Base-by-base conservation (phyloP, 2,113 vertebrate species). In the Apaloderma vittatum region DNA sequence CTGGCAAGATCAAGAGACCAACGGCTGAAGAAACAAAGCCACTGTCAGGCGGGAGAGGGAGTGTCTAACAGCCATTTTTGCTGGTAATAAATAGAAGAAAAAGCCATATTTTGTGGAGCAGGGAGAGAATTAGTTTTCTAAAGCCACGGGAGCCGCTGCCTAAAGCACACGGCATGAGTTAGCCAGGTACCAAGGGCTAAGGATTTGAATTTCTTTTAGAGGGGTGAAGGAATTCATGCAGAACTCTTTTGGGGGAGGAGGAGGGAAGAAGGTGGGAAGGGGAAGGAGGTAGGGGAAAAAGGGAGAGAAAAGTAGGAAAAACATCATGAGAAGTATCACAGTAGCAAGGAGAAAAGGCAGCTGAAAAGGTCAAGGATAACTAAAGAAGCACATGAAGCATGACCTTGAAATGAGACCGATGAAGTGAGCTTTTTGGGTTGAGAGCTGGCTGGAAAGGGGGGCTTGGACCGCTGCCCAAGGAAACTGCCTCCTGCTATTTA, bases 401-500 rank as follows among this genome's bases (percentile, higher is more conserved):
- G 92, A 95, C 92, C 92, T 49, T 46, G 66, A 93, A 94, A 96
- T 77, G 89, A 94, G 91, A 95, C 96, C 95, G 95, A 96, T 96
- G 91, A 92, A 94, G 94, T 95, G 91, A 94, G 79, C 67, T 94
- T 96, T 94, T 89, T 92, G 95, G 93, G 94, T 90, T 95, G 94
- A 96, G 82, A 77, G 78, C 88, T 92, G 92, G 55, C 88, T 96
- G 92, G 92, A 79, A 93, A 92, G 94, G 93, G 83, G 83, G 86
- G 26, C n/a, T 95, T 95, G 96, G 94, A 89, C 27, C 9, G 4
- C 34, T 95, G 96, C 96, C 96, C 94, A 89, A 95, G 40, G 94
- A 92, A 95, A 97, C 88, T 96, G 90, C 95, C 96, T 96, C 90
- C 94, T 49, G 83, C 95, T 94, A 92, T 96, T 96, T 94, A 95